Percentiles rank a stretch among this genome's conserved stretches.
These are phyloP conservation scores for Diadema setosum DNA, from an alignment of 35 echinoderm and acorn worm species.

Conservation along the genomic window DNA sequence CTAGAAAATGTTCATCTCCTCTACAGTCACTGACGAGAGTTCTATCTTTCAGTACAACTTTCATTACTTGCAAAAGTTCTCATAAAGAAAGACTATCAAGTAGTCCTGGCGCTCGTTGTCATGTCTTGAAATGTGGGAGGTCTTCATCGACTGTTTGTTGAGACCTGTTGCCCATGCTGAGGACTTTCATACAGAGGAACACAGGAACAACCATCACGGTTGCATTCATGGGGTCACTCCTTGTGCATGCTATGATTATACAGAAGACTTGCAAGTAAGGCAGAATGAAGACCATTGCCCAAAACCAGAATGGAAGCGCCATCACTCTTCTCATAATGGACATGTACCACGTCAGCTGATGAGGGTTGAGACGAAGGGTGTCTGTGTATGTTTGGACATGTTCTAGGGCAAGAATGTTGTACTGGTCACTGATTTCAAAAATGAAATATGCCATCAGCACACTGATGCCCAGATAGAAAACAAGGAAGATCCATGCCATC, in stretches of 20 bases:
- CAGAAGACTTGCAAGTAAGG: constrained; percentile 97
- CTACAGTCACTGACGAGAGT: too few relatives aligned
- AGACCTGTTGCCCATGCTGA: background rate
- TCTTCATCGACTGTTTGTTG: background rate
- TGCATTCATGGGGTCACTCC: constrained; percentile 80
- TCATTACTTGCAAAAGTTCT: too few relatives aligned
- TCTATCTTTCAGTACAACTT: too few relatives aligned
- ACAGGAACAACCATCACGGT: constrained; percentile 81
- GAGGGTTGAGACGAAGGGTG: constrained; percentile 50
- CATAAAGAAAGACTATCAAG: too few relatives aligned
- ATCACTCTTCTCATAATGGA: constrained; percentile 55
- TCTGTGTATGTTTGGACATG: constrained; percentile 61
- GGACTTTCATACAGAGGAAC: constrained; percentile 59
- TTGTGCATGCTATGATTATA: constrained; percentile 87
- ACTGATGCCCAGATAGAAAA: constrained; percentile 58
- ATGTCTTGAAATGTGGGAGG: background rate
- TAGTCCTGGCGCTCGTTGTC: too few relatives aligned
- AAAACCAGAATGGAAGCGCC: constrained; percentile 84
- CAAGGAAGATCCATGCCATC: constrained; percentile 82
- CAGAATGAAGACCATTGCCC: constrained; percentile 66
- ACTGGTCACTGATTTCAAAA: constrained; percentile 98
- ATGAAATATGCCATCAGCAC: constrained; percentile 75
- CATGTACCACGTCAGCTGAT: constrained; percentile 41
- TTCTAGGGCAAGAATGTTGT: constrained; percentile 76
- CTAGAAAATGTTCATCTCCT: too few relatives aligned